Conservation (phyloP, 1,140 invertebrate species). For the Paralvinella palmiformis region DNA sequence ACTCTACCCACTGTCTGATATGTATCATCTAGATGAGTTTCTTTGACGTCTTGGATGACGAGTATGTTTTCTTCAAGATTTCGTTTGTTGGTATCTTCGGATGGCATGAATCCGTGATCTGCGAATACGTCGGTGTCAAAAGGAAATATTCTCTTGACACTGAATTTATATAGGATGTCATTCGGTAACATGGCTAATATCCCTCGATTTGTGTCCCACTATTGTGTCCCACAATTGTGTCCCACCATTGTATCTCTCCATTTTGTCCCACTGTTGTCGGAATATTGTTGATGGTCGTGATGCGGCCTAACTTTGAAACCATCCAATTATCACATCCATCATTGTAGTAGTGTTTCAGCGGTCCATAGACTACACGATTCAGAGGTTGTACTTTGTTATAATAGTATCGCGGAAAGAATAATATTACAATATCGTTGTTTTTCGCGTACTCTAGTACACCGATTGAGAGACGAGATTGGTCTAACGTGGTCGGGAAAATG, state of each 20-base stretch:
- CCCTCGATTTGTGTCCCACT: no score
- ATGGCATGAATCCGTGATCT: background rate
- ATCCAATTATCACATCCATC: slow-evolving; percentile 50
- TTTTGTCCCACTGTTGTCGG: slow-evolving; percentile 21
- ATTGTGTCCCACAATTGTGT: no score
- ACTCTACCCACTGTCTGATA: background rate
- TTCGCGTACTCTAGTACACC: slow-evolving; percentile 17
- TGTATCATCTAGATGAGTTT: background rate
- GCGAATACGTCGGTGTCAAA: slow-evolving; percentile 1
- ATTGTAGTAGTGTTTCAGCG: slow-evolving; percentile 24
- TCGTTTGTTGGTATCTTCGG: background rate
- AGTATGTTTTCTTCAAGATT: background rate
- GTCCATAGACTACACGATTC: slow-evolving; percentile 25
- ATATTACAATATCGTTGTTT: slow-evolving; percentile 22
- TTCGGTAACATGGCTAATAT: background rate
- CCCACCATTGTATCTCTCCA: no score
- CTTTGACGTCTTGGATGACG: background rate
- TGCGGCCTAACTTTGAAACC: slow-evolving; percentile 47
- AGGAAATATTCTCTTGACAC: background rate
- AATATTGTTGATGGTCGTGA: slow-evolving; percentile 53
- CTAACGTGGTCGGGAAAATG: slow-evolving; percentile 30
- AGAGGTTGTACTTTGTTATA: slow-evolving; percentile 29
- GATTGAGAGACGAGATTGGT: slow-evolving; percentile 21
- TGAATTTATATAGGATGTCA: background rate
- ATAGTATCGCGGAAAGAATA: slow-evolving; percentile 30